phyloP scores from a whole-genome alignment of 2,888 invertebrate genomes.

The Phaedon cochleariae region DNA sequence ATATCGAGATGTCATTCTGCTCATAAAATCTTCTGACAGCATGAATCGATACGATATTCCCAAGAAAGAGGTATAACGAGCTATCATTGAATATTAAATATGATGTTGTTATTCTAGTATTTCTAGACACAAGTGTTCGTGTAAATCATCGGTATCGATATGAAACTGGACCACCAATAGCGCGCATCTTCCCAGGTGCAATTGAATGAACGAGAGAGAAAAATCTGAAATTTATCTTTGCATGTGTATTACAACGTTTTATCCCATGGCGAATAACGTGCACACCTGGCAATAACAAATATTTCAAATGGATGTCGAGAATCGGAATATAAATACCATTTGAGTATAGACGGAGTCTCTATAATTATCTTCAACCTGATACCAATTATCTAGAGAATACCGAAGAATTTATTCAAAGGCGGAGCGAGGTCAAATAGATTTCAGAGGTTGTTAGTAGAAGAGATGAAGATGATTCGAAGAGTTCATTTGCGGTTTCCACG shows the following conservation, averaged over 20 bases:
- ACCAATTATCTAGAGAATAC: conserved; percentile 17
- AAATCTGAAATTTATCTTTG: background rate
- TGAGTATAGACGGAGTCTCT: conserved; percentile 12
- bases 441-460: background rate
- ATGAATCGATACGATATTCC: too few species aligned
- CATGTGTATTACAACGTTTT: conserved; percentile 4
- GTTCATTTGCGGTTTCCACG: background rate
- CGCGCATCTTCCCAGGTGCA: background rate
- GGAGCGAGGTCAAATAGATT: background rate
- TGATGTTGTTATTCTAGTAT: too few species aligned
- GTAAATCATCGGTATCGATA: background rate
- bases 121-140: too few species aligned
- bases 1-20: too few species aligned
- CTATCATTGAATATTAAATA: too few species aligned
- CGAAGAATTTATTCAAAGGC: conserved; percentile 2
- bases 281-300: conserved; percentile 28
- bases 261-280: conserved; percentile 16
- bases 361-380: conserved; percentile 22
- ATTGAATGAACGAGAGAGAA: background rate
- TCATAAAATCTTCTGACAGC: too few species aligned
- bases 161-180: conserved; percentile 16
- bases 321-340: conserved; percentile 17
- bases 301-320: conserved; percentile 25
- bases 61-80: too few species aligned
- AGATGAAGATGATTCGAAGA: background rate